Evolutionary conservation across 2,113 vertebrate genomes (phyloP).

Genomic region (Alouatta palliata): DNA sequence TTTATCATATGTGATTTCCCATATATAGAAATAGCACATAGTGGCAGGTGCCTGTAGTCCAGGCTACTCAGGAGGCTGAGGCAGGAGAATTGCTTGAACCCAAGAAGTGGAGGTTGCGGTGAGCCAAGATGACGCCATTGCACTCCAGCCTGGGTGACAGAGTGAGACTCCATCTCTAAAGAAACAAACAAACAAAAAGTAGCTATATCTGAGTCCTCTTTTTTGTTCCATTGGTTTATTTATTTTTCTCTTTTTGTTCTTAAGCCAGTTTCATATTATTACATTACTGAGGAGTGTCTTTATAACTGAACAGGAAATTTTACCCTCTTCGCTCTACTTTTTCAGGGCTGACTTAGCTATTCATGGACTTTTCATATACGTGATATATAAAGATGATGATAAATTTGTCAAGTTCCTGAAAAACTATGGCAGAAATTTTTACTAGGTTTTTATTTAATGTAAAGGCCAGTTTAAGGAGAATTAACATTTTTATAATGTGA

Average conservation of each 20-base stretch:
- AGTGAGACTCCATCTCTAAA: too few relatives aligned
- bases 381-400: neutral
- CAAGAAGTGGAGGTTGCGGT: too few relatives aligned
- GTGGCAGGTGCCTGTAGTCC: too few relatives aligned
- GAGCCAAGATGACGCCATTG: too few relatives aligned
- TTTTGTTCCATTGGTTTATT: neutral
- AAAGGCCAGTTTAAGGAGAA: neutral
- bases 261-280: neutral
- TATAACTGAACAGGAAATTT: neutral
- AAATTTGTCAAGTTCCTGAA: neutral
- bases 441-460: neutral
- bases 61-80: too few relatives aligned
- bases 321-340: neutral
- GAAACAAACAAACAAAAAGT: too few relatives aligned
- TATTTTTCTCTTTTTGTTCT: neutral
- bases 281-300: neutral
- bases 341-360: neutral
- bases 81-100: too few relatives aligned
- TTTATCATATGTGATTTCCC: neutral
- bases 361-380: neutral
- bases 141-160: too few relatives aligned
- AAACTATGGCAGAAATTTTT: neutral
- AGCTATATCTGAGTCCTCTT: neutral
- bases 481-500: slow-evolving; percentile 31
- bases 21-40: neutral